A percentile compares a stretch with the other conserved stretches of the same genome.
Conservation (phyloP, 2,113 vertebrate species). For the Talpa occidentalis region DNA sequence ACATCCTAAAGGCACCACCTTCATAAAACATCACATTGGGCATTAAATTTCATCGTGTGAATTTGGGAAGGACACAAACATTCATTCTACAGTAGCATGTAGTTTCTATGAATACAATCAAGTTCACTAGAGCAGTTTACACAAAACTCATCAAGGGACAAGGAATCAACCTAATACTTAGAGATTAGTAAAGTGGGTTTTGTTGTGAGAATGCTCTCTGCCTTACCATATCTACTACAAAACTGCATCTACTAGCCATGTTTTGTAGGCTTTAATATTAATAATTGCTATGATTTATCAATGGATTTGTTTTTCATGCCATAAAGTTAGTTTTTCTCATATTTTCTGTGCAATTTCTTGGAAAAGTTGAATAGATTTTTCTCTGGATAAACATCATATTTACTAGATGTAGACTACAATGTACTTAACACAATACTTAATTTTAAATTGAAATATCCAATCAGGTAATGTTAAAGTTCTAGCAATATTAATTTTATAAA, state of each 20-base stretch:
- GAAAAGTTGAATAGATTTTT: neutral
- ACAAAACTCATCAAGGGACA: neutral
- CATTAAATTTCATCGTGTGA: neutral
- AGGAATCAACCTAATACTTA: neutral
- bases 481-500: neutral
- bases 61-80: neutral
- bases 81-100: neutral
- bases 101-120: neutral
- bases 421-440: neutral
- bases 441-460: neutral
- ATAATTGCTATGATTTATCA: neutral
- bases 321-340: neutral
- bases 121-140: neutral
- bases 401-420: neutral
- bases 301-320: neutral
- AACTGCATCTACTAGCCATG: neutral
- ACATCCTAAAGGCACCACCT: neutral
- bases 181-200: neutral
- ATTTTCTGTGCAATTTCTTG: neutral
- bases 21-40: neutral
- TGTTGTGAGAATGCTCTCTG: neutral
- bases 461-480: neutral
- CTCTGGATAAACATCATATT: neutral
- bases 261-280: neutral
- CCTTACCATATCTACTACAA: neutral